Percentiles rank a stretch among this genome's conserved stretches.
These are phyloP conservation scores for Caerostris extrusa DNA, from an alignment of 1,140 invertebrate genomes.

Conservation along the genomic window DNA sequence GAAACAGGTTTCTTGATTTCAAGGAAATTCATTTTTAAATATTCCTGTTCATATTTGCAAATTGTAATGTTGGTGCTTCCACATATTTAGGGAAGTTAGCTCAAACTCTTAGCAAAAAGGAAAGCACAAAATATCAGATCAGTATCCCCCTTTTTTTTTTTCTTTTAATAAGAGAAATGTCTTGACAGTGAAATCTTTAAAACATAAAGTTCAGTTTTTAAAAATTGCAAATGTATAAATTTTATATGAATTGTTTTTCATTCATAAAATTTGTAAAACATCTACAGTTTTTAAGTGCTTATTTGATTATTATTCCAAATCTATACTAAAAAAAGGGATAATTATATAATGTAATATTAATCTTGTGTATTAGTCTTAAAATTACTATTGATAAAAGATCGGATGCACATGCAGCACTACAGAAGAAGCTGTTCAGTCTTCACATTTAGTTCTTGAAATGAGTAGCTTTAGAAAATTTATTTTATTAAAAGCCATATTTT, in stretches of 20 bases:
- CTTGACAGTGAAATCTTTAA: too few relatives aligned
- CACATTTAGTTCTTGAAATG: conserved; percentile 3
- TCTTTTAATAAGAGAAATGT: not conserved
- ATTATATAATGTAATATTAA: not conserved
- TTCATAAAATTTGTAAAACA: too few relatives aligned
- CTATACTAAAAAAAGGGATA: too few relatives aligned
- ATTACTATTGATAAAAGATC: not conserved
- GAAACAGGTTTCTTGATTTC: not conserved
- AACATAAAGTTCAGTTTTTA: too few relatives aligned
- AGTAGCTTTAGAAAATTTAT: not conserved
- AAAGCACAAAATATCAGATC: not conserved
- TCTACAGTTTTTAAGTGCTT: too few relatives aligned
- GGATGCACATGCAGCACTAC: not conserved
- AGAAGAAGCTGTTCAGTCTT: not conserved
- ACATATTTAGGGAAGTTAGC: not conserved
- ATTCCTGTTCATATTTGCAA: not conserved
- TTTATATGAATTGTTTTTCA: too few relatives aligned
- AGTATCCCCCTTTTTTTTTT: not conserved
- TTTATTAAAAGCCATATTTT: not conserved
- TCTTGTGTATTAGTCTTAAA: not conserved
- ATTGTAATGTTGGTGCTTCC: not conserved
- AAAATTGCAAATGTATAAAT: too few relatives aligned
- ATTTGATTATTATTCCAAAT: too few relatives aligned
- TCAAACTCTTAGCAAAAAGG: not conserved
- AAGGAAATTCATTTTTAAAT: not conserved